Base-by-base conservation (phyloP, 2,888 invertebrate genomes). In the Sisyra terminalis region DNA sequence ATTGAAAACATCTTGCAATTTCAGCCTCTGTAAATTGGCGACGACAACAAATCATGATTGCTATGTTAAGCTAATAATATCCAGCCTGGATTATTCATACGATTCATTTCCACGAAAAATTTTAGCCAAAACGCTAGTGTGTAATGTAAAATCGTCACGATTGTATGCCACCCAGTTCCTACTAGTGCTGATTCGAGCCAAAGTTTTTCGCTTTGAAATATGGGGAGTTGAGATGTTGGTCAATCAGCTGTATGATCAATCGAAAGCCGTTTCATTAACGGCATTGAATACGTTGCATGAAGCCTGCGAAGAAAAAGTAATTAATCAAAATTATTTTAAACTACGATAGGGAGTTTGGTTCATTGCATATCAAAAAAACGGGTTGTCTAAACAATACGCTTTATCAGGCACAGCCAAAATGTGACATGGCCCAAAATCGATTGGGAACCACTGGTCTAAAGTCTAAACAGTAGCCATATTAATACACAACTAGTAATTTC, bases 111-210 rank as follows among this genome's bases (percentile, higher is more conserved):
- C 81, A 9, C 71, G 84, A 18, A 75, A 74, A 50, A 71, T 81
- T 46, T 60, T 76, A 46, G 65, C 65, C 44, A 70, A 67, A 52
- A 74, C 77, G 6, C 57, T 77, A 4, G 69, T 65, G 7, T 73
- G 73, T 52, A 64, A 60, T 42, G 67, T 67, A 42, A 71, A 73
- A 59, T 66, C 68, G 13, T 73, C 73, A 5, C 71, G 88, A 31
- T 63, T 93, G 32, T 98, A 96, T 64, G 81, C 89, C 0, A 93
- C 94, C 1, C 88, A 89, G 60, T 88, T 93, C 61, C 67, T 97
- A 49, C 75, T 88, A 47, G 81, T 94, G 8, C 64, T 97, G 50
- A 65, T 96, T 43, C 71, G 94, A 47, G 79, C 85, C 1, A 75
- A 75, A 48, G 62, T 77, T 59, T 69, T 74, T 1, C 75, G 81